Percentiles rank a stretch among this genome's conserved stretches.
Conservation (phyloP, 2,888 invertebrate genomes). For the Sussaba pulchella region DNA sequence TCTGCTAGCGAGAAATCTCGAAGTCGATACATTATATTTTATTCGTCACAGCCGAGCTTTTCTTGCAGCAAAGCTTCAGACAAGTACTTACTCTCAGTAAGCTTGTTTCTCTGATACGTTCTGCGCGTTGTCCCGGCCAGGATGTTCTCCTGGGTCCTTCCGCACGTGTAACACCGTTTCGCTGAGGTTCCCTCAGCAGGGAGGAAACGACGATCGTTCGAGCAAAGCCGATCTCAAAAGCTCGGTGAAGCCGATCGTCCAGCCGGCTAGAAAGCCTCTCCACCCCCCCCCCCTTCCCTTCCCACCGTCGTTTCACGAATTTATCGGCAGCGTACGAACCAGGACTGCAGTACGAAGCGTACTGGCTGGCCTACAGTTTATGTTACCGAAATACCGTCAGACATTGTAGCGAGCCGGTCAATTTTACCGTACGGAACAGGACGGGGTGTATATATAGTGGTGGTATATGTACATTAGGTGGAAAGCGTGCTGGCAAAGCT, state of each 20-base stretch:
- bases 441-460: background rate
- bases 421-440: slow-evolving; percentile 3
- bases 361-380: slow-evolving; percentile 12
- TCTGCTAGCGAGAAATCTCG: background rate
- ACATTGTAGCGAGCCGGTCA: slow-evolving; percentile 25
- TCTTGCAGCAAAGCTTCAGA: background rate
- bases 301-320: slow-evolving; percentile 23
- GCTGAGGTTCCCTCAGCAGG: slow-evolving; percentile 30
- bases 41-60: background rate
- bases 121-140: slow-evolving; percentile 2
- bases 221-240: slow-evolving; percentile 42
- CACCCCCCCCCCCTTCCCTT: too few species aligned
- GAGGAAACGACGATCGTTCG: slow-evolving; percentile 23
- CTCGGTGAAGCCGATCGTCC: slow-evolving; percentile 53
- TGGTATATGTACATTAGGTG: slow-evolving; percentile 17
- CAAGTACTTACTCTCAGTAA: slow-evolving; percentile 3
- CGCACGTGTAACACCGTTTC: slow-evolving; percentile 2
- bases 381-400: slow-evolving; percentile 14
- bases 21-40: background rate
- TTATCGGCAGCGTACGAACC: slow-evolving; percentile 38
- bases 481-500: slow-evolving; percentile 36
- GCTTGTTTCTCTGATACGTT: background rate
- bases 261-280: slow-evolving; percentile 38
- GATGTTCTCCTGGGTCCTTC: background rate
- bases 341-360: background rate